Evolutionary conservation across 1,140 invertebrate genomes (phyloP).

Genomic region (Drosophila sucinea): DNA sequence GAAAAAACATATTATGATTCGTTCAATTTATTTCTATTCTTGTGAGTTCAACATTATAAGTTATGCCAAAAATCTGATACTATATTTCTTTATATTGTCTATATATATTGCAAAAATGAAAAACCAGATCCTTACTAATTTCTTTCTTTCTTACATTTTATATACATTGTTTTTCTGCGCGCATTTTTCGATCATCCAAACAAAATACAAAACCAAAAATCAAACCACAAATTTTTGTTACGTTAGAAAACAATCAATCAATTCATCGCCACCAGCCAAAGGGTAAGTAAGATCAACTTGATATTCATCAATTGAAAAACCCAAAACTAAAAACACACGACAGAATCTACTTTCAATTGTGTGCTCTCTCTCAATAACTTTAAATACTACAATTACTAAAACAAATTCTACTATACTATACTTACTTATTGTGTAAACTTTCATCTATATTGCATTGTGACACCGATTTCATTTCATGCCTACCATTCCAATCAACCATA

Average conservation of each 20-base stretch:
- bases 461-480: slow-evolving; percentile 40
- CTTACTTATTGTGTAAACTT: slow-evolving; percentile 28
- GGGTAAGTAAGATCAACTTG: slow-evolving; percentile 69
- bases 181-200: slow-evolving; percentile 77
- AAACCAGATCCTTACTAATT: slow-evolving; percentile 70
- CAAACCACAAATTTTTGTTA: slow-evolving; percentile 56
- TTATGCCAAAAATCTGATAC: slow-evolving; percentile 16
- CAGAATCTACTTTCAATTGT: not conserved
- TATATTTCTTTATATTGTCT: slow-evolving; percentile 14
- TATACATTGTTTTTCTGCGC: slow-evolving; percentile 57
- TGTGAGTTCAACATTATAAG: not conserved
- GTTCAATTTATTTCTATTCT: slow-evolving; percentile 2
- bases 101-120: slow-evolving; percentile 22
- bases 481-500: slow-evolving; percentile 18
- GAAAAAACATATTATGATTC: slow-evolving; percentile 12
- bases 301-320: slow-evolving; percentile 27
- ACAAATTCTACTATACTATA: slow-evolving; percentile 23
- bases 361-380: slow-evolving; percentile 20
- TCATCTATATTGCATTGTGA: slow-evolving; percentile 47
- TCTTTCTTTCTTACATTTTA: slow-evolving; percentile 73
- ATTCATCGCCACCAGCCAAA: slow-evolving; percentile 72
- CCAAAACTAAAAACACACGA: slow-evolving; percentile 25
- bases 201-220: slow-evolving; percentile 11
- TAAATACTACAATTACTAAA: slow-evolving; percentile 35
- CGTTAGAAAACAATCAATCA: slow-evolving; percentile 79